Evolutionary conservation across 2,113 vertebrate genomes (phyloP).

Genomic region (Urocynchramus pylzowi): DNA sequence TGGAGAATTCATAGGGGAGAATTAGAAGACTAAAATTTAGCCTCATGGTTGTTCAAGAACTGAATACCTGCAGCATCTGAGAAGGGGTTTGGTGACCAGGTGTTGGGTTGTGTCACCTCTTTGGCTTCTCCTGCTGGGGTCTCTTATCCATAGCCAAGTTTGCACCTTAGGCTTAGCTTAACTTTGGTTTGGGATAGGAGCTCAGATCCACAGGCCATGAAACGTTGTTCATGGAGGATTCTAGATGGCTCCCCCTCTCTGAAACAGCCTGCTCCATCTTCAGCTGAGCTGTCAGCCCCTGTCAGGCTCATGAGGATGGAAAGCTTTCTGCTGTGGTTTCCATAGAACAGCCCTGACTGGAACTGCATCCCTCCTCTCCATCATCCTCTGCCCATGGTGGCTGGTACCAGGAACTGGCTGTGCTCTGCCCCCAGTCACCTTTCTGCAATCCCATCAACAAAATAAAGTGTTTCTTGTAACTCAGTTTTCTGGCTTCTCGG

Average conservation of each 20-base stretch:
- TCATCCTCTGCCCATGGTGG: accelerated
- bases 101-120: background rate
- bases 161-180: background rate
- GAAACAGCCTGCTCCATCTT: background rate
- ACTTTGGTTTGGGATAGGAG: background rate
- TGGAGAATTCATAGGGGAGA: background rate
- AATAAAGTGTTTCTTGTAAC: background rate
- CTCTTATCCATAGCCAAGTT: background rate
- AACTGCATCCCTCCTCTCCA: background rate
- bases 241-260: background rate
- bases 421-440: background rate
- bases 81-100: background rate
- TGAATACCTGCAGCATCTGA: background rate
- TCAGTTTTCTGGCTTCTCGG: background rate
- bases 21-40: background rate
- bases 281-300: background rate
- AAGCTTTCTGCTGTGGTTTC: background rate
- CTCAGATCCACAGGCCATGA: background rate
- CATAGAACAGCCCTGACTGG: background rate
- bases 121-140: background rate
- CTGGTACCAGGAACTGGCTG: background rate
- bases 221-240: background rate
- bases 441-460: background rate
- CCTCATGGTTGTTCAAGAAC: accelerated
- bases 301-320: background rate